phyloP scores from a whole-genome alignment of 1,140 invertebrate species.

The Drosophila gunungcola region DNA sequence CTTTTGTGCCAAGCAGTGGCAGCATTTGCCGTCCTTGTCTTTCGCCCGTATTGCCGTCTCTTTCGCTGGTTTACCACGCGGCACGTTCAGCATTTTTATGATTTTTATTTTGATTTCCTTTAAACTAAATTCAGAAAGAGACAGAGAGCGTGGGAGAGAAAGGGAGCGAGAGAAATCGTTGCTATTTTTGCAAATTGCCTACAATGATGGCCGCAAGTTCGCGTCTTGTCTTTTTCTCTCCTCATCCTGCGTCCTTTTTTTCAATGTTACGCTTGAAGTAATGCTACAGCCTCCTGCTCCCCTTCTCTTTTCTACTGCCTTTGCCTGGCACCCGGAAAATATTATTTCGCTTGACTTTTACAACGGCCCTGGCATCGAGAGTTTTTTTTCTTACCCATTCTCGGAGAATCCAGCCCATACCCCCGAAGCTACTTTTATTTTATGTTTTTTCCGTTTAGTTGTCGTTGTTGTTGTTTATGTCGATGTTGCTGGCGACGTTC shows the following conservation, averaged over 20 bases:
- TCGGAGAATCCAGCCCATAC: not conserved
- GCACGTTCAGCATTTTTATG: slow-evolving; percentile 80
- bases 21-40: slow-evolving; percentile 53
- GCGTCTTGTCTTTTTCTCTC: slow-evolving; percentile 29
- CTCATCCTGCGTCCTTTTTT: slow-evolving; percentile 28
- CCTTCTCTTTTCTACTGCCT: slow-evolving; percentile 7
- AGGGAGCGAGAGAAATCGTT: slow-evolving; percentile 72
- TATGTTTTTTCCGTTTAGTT: slow-evolving; percentile 63
- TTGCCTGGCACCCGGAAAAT: slow-evolving; percentile 78
- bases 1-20: slow-evolving; percentile 70
- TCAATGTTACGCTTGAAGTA: slow-evolving; percentile 62
- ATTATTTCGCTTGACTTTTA: slow-evolving; percentile 83
- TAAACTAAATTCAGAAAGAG: slow-evolving; percentile 68
- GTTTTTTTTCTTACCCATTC: slow-evolving; percentile 4
- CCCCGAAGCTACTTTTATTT: slow-evolving; percentile 63
- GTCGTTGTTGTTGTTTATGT: slow-evolving; percentile 72
- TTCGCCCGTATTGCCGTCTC: slow-evolving; percentile 18
- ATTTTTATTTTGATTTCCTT: slow-evolving; percentile 83
- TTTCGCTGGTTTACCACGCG: slow-evolving; percentile 29
- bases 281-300: slow-evolving; percentile 52
- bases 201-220: slow-evolving; percentile 81
- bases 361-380: slow-evolving; percentile 65
- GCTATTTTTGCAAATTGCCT: slow-evolving; percentile 82
- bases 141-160: not conserved
- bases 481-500: slow-evolving; percentile 57